Base-by-base conservation (phyloP, 2,113 vertebrate genomes). In the Ophiodon elongatus region DNA sequence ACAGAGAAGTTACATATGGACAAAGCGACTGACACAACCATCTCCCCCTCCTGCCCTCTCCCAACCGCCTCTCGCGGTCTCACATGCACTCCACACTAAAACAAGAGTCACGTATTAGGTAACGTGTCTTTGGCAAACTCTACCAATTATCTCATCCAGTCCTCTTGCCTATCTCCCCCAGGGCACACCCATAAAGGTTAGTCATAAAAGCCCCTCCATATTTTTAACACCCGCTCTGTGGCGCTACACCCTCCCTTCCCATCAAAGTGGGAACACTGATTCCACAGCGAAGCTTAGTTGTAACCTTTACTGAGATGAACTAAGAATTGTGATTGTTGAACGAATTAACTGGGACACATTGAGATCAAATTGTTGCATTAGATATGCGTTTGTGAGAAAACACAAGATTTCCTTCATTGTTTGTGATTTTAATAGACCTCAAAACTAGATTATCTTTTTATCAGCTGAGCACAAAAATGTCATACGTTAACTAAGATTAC, bases 61-160 rank as follows among this genome's bases (percentile, higher is more conserved):
- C 1, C 5, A 31, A 11, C 62, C 15, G 45, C 43, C 31, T 19
- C 60, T 17, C 27, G 33, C 64, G 19, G 39, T 72, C 29, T 72
- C 65, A 31, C 35, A 68, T 59, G 39, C 27, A 56, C 43, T 15
- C 47, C 45, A 47, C 37, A 47, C 47, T 59, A 75, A 80, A 73
- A 84, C 68, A 47, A 71, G 74, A 80, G 31, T 63, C 47, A 54
- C 47, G 73, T 54, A 79, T 89, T 89, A 88, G 35, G 73, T 80
- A 83, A 86, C 31, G 0, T 37, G 21, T 64, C 56, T 27, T 85
- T 89, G 63, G 63, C 79, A 73, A 78, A 56, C 69, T 85, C 80
- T 63, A 72, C 77, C 65, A 79, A 67, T 89, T 57, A 88, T 80
- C 68, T 93, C 90, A 92, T 89, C 76, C 68, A 70, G 69, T 69